Percentiles rank a stretch among this genome's conserved stretches.
Conservation (phyloP, 2,113 vertebrate species). For the Alligator sinensis region DNA sequence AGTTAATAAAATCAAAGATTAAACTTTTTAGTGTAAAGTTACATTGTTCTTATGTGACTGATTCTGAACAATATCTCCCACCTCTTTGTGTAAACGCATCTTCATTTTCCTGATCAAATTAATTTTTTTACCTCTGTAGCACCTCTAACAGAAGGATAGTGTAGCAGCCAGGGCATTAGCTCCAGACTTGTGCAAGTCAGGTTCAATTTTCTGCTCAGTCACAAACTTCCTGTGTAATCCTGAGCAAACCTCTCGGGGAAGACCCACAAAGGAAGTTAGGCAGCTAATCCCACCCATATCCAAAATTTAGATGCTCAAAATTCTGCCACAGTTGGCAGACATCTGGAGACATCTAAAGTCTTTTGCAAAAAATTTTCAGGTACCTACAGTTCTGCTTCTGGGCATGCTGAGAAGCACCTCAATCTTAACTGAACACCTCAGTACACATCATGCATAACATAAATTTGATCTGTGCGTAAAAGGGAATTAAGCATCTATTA, state of each 20-base stretch:
- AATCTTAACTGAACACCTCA: not conserved
- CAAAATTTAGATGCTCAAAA: not conserved
- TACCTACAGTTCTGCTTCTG: not conserved
- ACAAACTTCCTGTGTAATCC: not conserved
- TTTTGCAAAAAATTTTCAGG: not conserved
- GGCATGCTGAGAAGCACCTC: not conserved
- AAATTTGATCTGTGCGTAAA: too few species aligned
- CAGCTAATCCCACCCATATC: not conserved
- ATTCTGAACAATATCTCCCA: not conserved
- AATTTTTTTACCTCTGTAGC: not conserved
- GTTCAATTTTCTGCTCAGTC: rapidly evolving
- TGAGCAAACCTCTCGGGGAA: not conserved
- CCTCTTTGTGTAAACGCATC: not conserved
- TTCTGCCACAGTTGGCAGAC: not conserved
- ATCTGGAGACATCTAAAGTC: not conserved
- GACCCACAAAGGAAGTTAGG: rapidly evolving
- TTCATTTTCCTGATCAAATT: not conserved
- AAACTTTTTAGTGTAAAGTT: too few species aligned
- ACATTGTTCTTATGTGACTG: too few species aligned
- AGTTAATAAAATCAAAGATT: not conserved
- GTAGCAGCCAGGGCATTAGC: not conserved
- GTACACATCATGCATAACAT: too few species aligned
- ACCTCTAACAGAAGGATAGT: not conserved
- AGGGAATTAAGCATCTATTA: not conserved
- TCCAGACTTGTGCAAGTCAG: not conserved